Evolutionary conservation across 2,113 vertebrate species (phyloP).

Genomic region (Leiothrix lutea): DNA sequence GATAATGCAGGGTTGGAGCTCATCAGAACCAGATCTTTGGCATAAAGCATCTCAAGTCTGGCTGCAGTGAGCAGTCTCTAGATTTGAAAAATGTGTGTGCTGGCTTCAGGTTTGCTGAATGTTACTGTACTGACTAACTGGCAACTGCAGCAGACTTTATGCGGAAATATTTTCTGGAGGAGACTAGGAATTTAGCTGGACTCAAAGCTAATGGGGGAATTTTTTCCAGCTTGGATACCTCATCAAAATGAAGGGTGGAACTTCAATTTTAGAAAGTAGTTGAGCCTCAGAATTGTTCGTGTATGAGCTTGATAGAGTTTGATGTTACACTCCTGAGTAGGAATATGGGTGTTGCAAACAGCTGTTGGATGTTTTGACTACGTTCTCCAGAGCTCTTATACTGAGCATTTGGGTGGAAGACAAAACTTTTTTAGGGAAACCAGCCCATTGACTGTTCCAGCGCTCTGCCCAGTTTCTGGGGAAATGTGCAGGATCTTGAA

Average conservation of each 20-base stretch:
- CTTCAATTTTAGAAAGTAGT: background rate
- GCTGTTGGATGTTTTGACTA: background rate
- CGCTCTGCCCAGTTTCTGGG: background rate
- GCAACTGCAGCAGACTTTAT: background rate
- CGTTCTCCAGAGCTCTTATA: background rate
- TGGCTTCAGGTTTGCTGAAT: background rate
- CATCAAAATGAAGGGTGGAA: background rate
- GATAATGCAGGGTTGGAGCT: background rate
- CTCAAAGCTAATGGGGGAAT: background rate
- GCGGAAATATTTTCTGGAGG: background rate
- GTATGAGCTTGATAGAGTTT: background rate
- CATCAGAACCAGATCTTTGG: constrained; percentile 5
- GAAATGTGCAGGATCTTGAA: background rate
- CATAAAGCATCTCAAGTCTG: background rate
- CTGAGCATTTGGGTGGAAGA: background rate
- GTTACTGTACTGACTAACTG: background rate
- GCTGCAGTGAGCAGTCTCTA: background rate
- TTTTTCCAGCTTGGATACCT: constrained; percentile 14
- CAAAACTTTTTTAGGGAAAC: background rate
- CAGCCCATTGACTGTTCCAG: background rate
- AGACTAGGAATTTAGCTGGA: constrained; percentile 3
- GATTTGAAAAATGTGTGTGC: background rate
- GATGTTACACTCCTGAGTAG: background rate
- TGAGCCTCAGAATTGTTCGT: background rate
- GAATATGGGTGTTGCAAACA: background rate